phyloP scores from a whole-genome alignment of 2,113 vertebrate species.

The Oncorhynchus clarkii region DNA sequence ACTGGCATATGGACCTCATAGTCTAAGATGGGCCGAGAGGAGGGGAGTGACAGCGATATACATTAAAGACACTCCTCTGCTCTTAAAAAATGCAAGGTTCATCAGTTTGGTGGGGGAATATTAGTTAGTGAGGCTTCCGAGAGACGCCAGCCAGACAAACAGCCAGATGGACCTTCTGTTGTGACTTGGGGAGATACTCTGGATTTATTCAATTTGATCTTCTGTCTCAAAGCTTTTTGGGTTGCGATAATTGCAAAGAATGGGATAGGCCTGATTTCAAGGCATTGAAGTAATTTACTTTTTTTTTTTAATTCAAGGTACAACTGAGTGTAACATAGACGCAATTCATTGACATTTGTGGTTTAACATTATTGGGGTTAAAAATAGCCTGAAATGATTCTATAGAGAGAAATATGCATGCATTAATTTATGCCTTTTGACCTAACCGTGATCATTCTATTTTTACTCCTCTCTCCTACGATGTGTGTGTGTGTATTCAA shows the following conservation, averaged over 20 bases:
- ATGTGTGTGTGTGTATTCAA: constrained; percentile 18
- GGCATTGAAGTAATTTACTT: no score
- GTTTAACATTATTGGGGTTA: neutral
- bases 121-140: constrained; percentile 57
- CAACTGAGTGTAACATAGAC: no score
- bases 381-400: neutral
- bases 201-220: constrained; percentile 17
- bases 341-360: neutral
- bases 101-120: constrained; percentile 71
- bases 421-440: neutral
- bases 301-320: no score
- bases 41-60: constrained; percentile 76
- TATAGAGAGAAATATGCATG: no score
- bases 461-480: constrained; percentile 51
- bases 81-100: constrained; percentile 77
- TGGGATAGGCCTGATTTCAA: neutral
- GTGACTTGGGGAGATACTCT: constrained; percentile 22
- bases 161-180: constrained; percentile 56
- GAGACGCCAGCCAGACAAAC: constrained; percentile 58
- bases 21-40: constrained; percentile 70
- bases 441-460: constrained; percentile 54
- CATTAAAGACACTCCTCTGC: constrained; percentile 75
- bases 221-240: constrained; percentile 2
- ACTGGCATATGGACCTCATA: constrained; percentile 78
- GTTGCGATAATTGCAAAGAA: constrained; percentile 7